These are phyloP conservation scores for Hepsetus odoe DNA, from an alignment of 2,113 vertebrate genomes.

Conservation along the genomic window DNA sequence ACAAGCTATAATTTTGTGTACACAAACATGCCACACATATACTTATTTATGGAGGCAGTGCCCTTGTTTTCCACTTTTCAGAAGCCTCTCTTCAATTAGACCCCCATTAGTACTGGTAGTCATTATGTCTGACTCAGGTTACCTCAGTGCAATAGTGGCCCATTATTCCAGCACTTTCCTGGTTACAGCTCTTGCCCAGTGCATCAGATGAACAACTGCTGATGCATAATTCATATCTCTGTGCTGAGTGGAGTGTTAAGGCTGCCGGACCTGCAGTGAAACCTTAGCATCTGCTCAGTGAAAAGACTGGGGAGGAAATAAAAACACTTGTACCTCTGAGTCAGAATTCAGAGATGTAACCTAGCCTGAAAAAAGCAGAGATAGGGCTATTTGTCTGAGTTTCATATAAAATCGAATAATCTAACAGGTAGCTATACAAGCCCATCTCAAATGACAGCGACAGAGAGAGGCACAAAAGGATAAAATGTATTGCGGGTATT, in stretches of 20 bases:
- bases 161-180: conserved; percentile 40
- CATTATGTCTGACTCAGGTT: conserved; percentile 41
- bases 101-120: conserved; percentile 55
- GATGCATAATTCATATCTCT: conserved; percentile 52
- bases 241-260: conserved; percentile 4
- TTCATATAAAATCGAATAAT: neutral
- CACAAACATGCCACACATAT: conserved; percentile 60
- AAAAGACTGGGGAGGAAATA: neutral
- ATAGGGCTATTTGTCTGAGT: conserved; percentile 12
- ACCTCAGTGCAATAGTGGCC: conserved; percentile 9
- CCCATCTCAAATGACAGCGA: neutral
- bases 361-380: neutral
- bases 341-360: neutral
- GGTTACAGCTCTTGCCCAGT: conserved; percentile 34
- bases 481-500: neutral
- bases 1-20: conserved; percentile 56
- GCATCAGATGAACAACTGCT: conserved; percentile 51
- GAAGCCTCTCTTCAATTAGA: conserved; percentile 50
- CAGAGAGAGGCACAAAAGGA: neutral
- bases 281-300: conserved; percentile 12
- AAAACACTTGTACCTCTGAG: neutral
- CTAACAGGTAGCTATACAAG: conserved; percentile 2
- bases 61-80: conserved; percentile 32
- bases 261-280: conserved; percentile 25
- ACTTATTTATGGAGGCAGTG: conserved; percentile 59